Conservation (phyloP, 2,113 vertebrate genomes). For the Empidonax traillii region DNA sequence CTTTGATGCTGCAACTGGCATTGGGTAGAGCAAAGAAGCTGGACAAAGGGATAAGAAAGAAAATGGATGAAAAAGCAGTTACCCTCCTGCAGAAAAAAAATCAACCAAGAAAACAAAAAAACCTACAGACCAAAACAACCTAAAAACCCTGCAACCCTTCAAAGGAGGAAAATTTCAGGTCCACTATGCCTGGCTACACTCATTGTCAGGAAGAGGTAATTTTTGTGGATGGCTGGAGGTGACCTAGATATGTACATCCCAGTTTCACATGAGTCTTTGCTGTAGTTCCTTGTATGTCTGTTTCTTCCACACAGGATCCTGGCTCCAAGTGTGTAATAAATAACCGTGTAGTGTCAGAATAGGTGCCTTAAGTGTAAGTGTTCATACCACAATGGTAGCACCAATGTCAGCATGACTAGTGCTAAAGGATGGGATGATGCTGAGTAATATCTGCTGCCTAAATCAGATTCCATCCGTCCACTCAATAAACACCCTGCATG, state of each 20-base stretch:
- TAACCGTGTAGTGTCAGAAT: not conserved
- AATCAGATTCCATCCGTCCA: not conserved
- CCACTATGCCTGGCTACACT: not conserved
- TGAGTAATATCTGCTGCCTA: conserved; percentile 11
- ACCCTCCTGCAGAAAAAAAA: not conserved
- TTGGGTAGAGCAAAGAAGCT: not conserved
- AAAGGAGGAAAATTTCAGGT: not conserved
- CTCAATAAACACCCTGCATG: conserved; percentile 7
- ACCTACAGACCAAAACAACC: not conserved
- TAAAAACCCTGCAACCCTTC: not conserved
- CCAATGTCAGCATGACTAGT: not conserved
- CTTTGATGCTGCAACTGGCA: not conserved
- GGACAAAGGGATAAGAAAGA: not conserved
- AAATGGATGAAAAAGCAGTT: not conserved
- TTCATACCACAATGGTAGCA: not conserved
- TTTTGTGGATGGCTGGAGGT: conserved; percentile 8
- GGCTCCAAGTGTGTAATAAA: not conserved
- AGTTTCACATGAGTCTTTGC: not conserved
- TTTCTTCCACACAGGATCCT: not conserved
- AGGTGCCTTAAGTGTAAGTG: not conserved
- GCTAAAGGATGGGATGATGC: not conserved
- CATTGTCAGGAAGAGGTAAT: not conserved
- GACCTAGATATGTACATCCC: not conserved
- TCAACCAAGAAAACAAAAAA: not conserved
- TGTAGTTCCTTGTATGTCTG: not conserved